Evolutionary conservation across 2,113 vertebrate species (phyloP), one percentile per base, ranked within the genome.

Genomic region (Lonchura striata): DNA sequence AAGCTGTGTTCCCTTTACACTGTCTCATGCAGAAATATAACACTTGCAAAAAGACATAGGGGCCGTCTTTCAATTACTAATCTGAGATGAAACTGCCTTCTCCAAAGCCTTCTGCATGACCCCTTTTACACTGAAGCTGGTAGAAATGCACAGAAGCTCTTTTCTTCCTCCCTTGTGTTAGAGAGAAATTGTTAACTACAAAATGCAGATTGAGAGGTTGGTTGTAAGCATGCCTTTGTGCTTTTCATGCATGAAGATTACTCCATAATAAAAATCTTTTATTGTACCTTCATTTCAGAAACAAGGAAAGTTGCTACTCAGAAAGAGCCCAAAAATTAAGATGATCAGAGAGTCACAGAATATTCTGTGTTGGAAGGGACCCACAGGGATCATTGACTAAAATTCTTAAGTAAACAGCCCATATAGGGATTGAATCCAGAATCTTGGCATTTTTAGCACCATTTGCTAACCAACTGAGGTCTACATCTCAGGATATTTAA

Each of bases 41-140:
- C 46, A 76, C 7, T 63, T 47, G 66, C 39, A 86, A 82, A 92
- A 93, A 81, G 91, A 59, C 37, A 56, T 37, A 91, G 70, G 56
- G 59, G 12, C 10, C 4, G 27, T 66, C 90, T 95, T 95, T 92
- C 94, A 95, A 80, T 95, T 95, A 91, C 82, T 52, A 82, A 69
- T 85, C 77, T 77, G 82, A 95, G 87, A 94, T 94, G 75, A 95
- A 95, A 88, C 75, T 89, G 64, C 56, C 50, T 92, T 93, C 42
- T 90, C 94, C 84, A 94, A 95, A 95, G 77, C 54, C 27, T 92
- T 77, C 70, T 91, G 77, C 85, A 78, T 66, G 90, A 88, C 68
- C 68, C 10, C 35, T 90, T 81, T 94, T 79, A 77, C 22, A 66
- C 30, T 76, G 42, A 72, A 47, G 17, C 74, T 84, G 52, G 41